Conservation (phyloP, 2,888 invertebrate genomes). For the Melanchra persicariae region DNA sequence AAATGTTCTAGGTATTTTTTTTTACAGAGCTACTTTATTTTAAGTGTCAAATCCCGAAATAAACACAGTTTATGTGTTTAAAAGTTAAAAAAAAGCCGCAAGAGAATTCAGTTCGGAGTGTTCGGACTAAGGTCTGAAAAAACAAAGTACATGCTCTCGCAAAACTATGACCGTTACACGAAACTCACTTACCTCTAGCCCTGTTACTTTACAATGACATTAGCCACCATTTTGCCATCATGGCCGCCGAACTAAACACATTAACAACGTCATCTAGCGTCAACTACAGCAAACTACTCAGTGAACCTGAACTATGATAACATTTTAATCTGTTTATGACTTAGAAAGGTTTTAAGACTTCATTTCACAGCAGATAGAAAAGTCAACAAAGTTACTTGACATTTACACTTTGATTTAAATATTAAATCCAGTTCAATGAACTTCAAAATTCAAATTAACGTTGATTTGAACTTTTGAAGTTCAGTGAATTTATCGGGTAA, state of each 20-base stretch:
- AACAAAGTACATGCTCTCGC: not conserved
- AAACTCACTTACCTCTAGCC: not conserved
- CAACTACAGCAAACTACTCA: conserved; percentile 53
- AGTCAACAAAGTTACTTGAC: conserved; percentile 7
- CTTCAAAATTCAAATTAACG: conserved; percentile 10
- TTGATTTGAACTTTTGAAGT: conserved; percentile 17
- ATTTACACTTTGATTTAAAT: conserved; percentile 36
- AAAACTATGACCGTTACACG: not conserved
- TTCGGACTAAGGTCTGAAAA: not conserved
- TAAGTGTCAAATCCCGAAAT: too few relatives aligned
- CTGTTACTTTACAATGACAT: conserved; percentile 39
- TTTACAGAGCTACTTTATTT: too few relatives aligned
- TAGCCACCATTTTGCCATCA: conserved; percentile 72
- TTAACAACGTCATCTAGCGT: conserved; percentile 70
- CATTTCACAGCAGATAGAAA: not conserved
- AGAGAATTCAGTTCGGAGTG: too few relatives aligned
- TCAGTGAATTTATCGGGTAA: conserved; percentile 5
- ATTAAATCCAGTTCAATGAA: conserved; percentile 14
- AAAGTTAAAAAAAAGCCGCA: too few relatives aligned
- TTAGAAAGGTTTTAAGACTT: not conserved
- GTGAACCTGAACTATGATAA: conserved; percentile 14
- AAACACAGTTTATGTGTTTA: too few relatives aligned
- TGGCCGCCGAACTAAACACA: conserved; percentile 76
- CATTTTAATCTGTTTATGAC: conserved; percentile 21
- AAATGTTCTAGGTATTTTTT: too few relatives aligned